Evolutionary conservation across 2,113 vertebrate species (phyloP).

Genomic region (Leptocoma aspasia): DNA sequence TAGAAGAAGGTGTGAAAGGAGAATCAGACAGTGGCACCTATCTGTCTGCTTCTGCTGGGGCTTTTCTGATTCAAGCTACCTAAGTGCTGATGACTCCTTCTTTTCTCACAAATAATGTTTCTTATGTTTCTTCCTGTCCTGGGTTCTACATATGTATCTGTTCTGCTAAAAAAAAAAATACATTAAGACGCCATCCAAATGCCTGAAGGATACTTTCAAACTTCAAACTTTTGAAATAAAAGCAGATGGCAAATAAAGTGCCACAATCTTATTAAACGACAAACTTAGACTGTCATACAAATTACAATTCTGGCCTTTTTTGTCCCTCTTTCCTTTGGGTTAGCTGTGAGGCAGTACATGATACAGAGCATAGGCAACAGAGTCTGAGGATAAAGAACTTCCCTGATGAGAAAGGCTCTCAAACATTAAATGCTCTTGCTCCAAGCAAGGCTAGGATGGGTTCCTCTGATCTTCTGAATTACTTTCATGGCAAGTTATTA

Average conservation of each 20-base stretch:
- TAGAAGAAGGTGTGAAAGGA: neutral
- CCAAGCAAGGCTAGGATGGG: neutral
- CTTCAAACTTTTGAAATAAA: constrained; percentile 45
- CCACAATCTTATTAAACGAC: constrained; percentile 29
- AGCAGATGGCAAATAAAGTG: constrained; percentile 34
- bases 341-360: neutral
- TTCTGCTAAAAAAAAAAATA: neutral
- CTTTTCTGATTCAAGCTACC: neutral
- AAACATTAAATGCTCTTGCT: neutral
- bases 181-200: constrained; percentile 5
- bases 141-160: neutral
- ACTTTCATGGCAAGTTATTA: neutral
- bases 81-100: neutral
- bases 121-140: neutral
- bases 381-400: neutral
- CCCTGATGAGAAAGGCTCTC: neutral
- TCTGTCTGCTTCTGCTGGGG: neutral
- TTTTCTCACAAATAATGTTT: neutral
- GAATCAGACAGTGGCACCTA: neutral
- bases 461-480: neutral
- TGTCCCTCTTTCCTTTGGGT: neutral
- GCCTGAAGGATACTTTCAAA: constrained; percentile 36
- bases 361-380: neutral
- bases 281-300: neutral
- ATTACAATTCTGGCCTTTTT: neutral